Conservation (phyloP, 2,888 invertebrate species). For the Caenorhabditis afra region DNA sequence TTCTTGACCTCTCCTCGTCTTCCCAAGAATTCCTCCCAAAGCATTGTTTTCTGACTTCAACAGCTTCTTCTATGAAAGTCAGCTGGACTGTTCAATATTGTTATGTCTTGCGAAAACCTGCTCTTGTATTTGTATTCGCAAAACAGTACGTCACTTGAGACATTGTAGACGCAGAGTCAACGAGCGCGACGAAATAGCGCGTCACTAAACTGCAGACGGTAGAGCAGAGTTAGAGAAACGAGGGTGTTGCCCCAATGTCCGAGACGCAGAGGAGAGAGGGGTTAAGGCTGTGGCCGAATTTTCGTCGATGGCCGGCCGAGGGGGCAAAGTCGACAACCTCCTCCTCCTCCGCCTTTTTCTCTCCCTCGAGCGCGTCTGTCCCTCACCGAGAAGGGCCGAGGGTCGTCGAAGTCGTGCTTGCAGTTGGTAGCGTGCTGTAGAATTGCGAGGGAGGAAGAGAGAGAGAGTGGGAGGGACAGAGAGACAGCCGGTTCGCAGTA, state of each 20-base stretch:
- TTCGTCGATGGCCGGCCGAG: conserved; percentile 22
- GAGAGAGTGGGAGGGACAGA: no score
- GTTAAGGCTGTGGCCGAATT: conserved; percentile 37
- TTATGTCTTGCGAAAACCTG: conserved; percentile 14
- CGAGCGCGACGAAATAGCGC: not conserved
- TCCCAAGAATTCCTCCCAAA: not conserved
- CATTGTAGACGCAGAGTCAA: not conserved
- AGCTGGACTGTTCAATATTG: not conserved
- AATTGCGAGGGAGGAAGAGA: no score
- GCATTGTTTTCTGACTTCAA: not conserved
- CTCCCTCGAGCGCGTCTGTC: conserved; percentile 14
- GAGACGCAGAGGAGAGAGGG: conserved; percentile 23
- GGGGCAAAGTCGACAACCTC: conserved; percentile 25
- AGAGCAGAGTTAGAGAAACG: conserved; percentile 26
- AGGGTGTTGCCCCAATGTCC: conserved; percentile 6
- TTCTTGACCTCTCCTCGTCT: not conserved
- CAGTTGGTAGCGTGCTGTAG: conserved; percentile 24
- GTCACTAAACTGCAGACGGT: conserved; percentile 8
- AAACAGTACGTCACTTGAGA: conserved; percentile 46
- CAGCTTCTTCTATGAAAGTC: not conserved
- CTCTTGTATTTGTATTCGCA: not conserved
- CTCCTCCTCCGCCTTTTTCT: no score
- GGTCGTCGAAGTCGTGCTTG: conserved; percentile 37
- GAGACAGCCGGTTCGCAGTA: conserved; percentile 6
- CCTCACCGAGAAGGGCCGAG: conserved; percentile 7